Evolutionary conservation across 2,113 vertebrate species (phyloP).

Genomic region (Phyllostomus hastatus): DNA sequence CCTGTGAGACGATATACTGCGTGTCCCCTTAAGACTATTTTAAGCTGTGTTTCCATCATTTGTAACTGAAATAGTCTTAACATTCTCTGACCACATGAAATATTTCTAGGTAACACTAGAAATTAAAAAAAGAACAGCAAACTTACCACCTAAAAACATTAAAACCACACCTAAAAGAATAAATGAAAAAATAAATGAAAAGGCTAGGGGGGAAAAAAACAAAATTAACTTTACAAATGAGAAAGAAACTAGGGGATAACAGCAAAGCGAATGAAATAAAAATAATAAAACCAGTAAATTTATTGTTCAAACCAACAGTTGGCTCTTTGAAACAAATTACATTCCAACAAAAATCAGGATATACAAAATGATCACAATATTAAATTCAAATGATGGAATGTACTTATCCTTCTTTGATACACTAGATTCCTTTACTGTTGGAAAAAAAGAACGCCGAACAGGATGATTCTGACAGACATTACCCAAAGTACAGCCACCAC

Average conservation of each 20-base stretch:
- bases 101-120: neutral
- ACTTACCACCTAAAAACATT: neutral
- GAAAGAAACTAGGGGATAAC: neutral
- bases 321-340: neutral
- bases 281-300: neutral
- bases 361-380: neutral
- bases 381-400: neutral
- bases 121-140: neutral
- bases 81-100: neutral
- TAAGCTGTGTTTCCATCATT: neutral
- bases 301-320: slow-evolving; percentile 8
- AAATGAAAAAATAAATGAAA: neutral
- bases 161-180: neutral
- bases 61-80: neutral
- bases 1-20: neutral
- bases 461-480: neutral
- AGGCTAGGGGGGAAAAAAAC: neutral
- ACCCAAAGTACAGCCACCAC: neutral
- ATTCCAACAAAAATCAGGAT: slow-evolving; percentile 14
- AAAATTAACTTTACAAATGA: slow-evolving; percentile 31
- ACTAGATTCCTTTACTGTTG: neutral
- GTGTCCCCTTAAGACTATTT: neutral
- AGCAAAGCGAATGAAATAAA: neutral
- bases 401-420: neutral
- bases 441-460: neutral